These are phyloP conservation scores for Tapirus indicus DNA, from an alignment of 2,797 vertebrate genomes.

Conservation along the genomic window DNA sequence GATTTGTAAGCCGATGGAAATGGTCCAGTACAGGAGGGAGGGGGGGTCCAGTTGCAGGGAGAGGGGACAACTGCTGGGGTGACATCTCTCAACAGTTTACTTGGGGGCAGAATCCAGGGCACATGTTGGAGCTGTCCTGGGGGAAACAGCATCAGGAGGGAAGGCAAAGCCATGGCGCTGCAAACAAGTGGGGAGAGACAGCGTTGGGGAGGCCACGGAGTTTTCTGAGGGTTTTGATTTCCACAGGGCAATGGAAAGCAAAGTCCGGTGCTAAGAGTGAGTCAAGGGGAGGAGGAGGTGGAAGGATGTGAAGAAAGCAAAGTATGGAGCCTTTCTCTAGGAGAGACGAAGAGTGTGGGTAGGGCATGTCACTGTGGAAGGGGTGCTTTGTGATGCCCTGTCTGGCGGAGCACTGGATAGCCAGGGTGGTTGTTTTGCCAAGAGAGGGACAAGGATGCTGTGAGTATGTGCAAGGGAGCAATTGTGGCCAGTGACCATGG, in stretches of 20 bases:
- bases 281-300: neutral
- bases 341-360: neutral
- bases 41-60: no score
- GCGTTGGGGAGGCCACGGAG: fast-evolving
- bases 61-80: no score
- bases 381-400: neutral
- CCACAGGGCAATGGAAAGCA: neutral
- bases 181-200: fast-evolving
- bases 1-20: neutral
- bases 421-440: neutral
- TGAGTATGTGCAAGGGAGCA: neutral
- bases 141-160: neutral
- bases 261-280: neutral
- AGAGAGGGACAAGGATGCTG: neutral
- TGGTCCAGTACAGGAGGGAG: neutral
- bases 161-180: fast-evolving
- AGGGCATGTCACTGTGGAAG: no score
- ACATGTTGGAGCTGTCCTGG: fast-evolving
- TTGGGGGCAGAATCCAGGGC: neutral
- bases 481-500: neutral
- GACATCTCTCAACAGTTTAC: neutral
- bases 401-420: neutral
- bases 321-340: neutral
- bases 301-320: neutral
- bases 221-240: neutral